Percentiles rank a stretch among this genome's conserved stretches.
Evolutionary conservation across 2,113 vertebrate genomes (phyloP).

Genomic region (Caracal caracal): DNA sequence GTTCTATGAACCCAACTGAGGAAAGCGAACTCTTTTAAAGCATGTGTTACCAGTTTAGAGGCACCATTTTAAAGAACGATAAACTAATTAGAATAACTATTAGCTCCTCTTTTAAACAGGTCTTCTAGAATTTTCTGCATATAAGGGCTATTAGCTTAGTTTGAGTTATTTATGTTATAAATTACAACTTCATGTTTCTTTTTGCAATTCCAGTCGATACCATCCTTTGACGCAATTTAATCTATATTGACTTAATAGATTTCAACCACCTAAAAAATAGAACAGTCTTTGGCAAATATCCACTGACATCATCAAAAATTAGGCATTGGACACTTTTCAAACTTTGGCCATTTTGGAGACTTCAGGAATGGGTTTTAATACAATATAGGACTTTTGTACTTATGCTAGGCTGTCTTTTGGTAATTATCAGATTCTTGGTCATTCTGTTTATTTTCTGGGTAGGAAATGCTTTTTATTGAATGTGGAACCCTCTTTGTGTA

Average conservation of each 20-base stretch:
- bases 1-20: background rate
- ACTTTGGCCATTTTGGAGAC: background rate
- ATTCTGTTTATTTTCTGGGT: background rate
- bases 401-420: background rate
- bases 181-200: background rate
- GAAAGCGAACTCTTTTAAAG: background rate
- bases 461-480: background rate
- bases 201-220: background rate
- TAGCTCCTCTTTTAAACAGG: background rate
- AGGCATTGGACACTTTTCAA: background rate
- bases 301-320: background rate
- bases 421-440: background rate
- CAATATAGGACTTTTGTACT: background rate
- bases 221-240: background rate
- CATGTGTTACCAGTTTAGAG: background rate
- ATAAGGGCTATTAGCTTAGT: background rate
- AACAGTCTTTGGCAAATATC: background rate
- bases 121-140: background rate
- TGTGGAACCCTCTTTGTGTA: background rate
- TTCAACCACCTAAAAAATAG: background rate
- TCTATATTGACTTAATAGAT: background rate
- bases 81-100: background rate
- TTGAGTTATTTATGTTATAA: background rate
- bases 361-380: background rate
- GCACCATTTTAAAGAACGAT: background rate